Evolutionary conservation across 2,113 vertebrate species (phyloP).

Genomic region (Gambusia affinis): DNA sequence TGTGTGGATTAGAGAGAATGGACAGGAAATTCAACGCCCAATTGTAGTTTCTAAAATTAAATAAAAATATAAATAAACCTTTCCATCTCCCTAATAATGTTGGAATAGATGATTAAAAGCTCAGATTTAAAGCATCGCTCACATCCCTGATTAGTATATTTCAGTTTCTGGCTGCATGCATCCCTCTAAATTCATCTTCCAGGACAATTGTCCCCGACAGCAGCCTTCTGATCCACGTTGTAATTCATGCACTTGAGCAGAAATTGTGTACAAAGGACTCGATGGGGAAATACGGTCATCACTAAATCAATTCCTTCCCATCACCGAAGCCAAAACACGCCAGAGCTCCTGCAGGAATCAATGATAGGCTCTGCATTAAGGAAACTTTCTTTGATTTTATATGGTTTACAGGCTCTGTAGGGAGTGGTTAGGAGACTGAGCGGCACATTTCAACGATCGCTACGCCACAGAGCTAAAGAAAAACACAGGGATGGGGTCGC

Average conservation of each 20-base stretch:
- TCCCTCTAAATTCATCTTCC: neutral
- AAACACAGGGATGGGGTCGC: neutral
- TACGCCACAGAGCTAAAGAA: rapidly evolving
- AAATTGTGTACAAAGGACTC: neutral
- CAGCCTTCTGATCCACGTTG: neutral
- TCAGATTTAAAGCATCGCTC: neutral
- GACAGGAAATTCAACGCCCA: no score
- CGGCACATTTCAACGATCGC: neutral
- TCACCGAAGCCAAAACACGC: conserved; percentile 25
- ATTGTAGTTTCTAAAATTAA: no score
- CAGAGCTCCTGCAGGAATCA: conserved; percentile 12
- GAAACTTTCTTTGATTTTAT: conserved; percentile 45
- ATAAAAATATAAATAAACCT: no score
- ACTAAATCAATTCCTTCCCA: conserved; percentile 39
- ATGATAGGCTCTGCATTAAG: conserved; percentile 24
- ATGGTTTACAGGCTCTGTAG: conserved; percentile 18
- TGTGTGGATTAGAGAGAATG: no score
- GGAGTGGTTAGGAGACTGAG: neutral
- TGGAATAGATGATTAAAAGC: neutral
- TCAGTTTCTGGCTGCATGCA: neutral
- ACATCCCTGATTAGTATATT: neutral
- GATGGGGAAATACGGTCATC: conserved; percentile 30
- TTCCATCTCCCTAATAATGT: neutral
- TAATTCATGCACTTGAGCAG: neutral
- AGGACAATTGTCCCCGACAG: neutral